Conservation (phyloP, 2,797 vertebrate genomes). For the Dryobates pubescens region DNA sequence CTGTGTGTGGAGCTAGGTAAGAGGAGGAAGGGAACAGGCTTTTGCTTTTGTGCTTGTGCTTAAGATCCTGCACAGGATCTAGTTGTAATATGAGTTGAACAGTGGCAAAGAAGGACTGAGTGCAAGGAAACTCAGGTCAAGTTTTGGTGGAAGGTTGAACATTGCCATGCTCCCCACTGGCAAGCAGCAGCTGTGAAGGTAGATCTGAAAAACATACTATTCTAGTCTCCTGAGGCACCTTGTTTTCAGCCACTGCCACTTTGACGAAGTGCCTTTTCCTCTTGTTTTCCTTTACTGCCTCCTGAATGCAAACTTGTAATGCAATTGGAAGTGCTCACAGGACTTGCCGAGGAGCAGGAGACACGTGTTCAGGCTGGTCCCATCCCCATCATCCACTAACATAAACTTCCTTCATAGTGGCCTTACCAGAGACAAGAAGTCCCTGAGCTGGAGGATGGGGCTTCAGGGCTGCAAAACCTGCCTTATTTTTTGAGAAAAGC, state of each 20-base stretch:
- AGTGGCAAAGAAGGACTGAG: background rate
- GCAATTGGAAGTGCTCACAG: background rate
- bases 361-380: background rate
- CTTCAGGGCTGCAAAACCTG: background rate
- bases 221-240: background rate
- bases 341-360: background rate
- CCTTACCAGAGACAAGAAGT: background rate
- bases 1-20: background rate
- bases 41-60: background rate
- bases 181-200: background rate
- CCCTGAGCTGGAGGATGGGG: background rate
- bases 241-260: background rate
- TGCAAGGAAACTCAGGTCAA: background rate
- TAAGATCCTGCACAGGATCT: background rate
- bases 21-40: background rate
- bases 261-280: background rate
- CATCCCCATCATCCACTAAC: background rate
- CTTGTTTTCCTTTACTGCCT: background rate
- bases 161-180: rapidly evolving
- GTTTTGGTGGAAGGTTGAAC: background rate
- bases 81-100: background rate
- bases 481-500: background rate
- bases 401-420: background rate
- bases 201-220: background rate
- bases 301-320: background rate